Conservation (phyloP, 2,888 invertebrate genomes). For the Drosophila rubida region DNA sequence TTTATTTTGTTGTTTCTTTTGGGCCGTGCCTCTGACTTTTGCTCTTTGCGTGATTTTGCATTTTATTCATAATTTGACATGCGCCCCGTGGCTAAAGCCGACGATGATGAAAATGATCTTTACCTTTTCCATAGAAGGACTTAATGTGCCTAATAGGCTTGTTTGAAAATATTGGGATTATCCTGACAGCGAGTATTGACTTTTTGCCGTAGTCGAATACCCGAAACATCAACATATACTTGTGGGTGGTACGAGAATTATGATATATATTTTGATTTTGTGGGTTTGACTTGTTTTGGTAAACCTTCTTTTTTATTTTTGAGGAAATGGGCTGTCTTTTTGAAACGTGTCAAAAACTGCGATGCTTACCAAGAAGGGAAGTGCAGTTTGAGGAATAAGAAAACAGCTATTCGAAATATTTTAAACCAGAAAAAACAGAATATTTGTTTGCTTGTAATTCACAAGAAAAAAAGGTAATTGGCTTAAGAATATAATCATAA, state of each 20-base stretch:
- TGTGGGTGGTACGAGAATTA: slow-evolving; percentile 57
- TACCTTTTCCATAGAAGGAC: slow-evolving; percentile 75
- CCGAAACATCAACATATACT: slow-evolving; percentile 21
- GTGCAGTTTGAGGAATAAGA: not conserved
- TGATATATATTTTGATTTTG: slow-evolving; percentile 27
- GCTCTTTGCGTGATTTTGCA: slow-evolving; percentile 76
- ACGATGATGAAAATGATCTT: slow-evolving; percentile 82
- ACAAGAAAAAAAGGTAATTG: not conserved
- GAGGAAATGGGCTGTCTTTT: not conserved
- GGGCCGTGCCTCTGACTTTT: slow-evolving; percentile 68
- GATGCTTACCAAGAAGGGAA: not conserved
- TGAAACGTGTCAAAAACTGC: slow-evolving; percentile 10
- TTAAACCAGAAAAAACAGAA: not conserved
- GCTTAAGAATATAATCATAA: not conserved
- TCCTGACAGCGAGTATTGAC: slow-evolving; percentile 73
- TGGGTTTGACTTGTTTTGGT: slow-evolving; percentile 30
- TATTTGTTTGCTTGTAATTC: not conserved
- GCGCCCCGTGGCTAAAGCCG: slow-evolving; percentile 82
- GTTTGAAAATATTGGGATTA: slow-evolving; percentile 83
- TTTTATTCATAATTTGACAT: slow-evolving; percentile 82
- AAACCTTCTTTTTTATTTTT: slow-evolving; percentile 1
- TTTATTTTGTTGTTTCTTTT: slow-evolving; percentile 25
- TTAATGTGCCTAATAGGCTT: slow-evolving; percentile 80
- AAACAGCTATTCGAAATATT: not conserved
- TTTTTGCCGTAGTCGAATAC: slow-evolving; percentile 49